Evolutionary conservation across 2,888 invertebrate species (phyloP), one percentile per base, ranked within the genome.

Genomic region (Onchidella celtica): DNA sequence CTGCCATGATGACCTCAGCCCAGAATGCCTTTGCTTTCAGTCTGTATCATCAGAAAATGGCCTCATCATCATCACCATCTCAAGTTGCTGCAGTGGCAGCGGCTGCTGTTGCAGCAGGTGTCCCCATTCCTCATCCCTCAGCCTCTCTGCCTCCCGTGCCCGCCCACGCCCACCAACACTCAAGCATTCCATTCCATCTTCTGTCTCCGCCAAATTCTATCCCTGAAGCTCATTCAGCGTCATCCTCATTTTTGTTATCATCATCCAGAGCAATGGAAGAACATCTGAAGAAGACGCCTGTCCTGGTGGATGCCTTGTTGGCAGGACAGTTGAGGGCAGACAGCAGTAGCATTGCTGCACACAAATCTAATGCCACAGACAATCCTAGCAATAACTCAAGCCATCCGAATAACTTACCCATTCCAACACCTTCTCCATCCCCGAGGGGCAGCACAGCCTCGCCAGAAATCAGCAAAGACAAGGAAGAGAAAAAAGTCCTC

Each of bases 91-190:
- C 69, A 69, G 47, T 17, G 17, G 69, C 69, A 0, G 47, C 69
- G 9, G 27, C 70, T 55, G 72, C 57, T 0, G 40, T 27, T 6
- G 57, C 59, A 0, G 38, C 68, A 11, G 72, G 70, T 6, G n/a
- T 32, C 47, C 79, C 38, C 88, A 89, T 84, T 87, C 89, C 74
- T 87, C 90, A 4, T 88, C 89, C 38, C 88, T 89, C 83, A 86
- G 89, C 83, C 87, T 88, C 29, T 86, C 89, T 83, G 87, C 88
- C 63, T 11, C 47, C 68, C 2, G n/a, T 47, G 29, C 74, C 68
- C 69, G 86, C 59, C 57, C 84, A 82, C 27, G 76, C 72, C 40
- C 78, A 75, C 47, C 75, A 85, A 34, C 74, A 79, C 29, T 65
- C 55, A 34, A 55, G 59, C 59, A 73, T 82, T 40, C 77, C 82